phyloP scores from a whole-genome alignment of 2,888 invertebrate genomes.

The Papilio elwesi region DNA sequence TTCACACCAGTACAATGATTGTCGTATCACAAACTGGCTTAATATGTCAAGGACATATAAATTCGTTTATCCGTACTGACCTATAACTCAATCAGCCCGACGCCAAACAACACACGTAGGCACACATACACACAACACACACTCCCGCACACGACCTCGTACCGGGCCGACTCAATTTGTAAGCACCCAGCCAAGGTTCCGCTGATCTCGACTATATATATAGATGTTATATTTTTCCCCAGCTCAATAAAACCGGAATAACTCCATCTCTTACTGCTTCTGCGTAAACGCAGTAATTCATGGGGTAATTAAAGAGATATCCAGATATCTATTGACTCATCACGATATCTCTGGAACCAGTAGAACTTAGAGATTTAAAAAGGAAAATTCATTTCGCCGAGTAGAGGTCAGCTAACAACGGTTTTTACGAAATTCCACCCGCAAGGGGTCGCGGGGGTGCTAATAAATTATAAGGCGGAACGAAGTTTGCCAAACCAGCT shows the following conservation, averaged over 20 bases:
- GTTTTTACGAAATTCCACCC: too few relatives aligned
- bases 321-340: too few relatives aligned
- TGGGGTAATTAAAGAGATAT: too few relatives aligned
- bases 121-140: slow-evolving; percentile 31
- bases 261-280: slow-evolving; percentile 5
- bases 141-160: slow-evolving; percentile 57
- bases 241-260: slow-evolving; percentile 38
- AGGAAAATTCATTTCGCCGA: too few relatives aligned
- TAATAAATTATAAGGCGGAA: too few relatives aligned
- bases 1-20: neutral
- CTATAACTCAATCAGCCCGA: slow-evolving; percentile 49
- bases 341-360: too few relatives aligned
- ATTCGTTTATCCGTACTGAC: slow-evolving; percentile 47
- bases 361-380: too few relatives aligned
- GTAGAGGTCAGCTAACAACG: too few relatives aligned
- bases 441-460: too few relatives aligned
- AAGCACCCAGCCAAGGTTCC: slow-evolving; percentile 69
- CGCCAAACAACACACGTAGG: slow-evolving; percentile 32
- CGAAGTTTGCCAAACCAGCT: too few relatives aligned
- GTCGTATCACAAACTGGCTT: slow-evolving; percentile 21
- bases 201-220: slow-evolving; percentile 55
- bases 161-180: slow-evolving; percentile 65
- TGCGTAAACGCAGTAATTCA: neutral
- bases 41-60: slow-evolving; percentile 44
- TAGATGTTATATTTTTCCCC: slow-evolving; percentile 48